Base-by-base conservation (phyloP, 2,797 vertebrate genomes). In the Erpetoichthys calabaricus region DNA sequence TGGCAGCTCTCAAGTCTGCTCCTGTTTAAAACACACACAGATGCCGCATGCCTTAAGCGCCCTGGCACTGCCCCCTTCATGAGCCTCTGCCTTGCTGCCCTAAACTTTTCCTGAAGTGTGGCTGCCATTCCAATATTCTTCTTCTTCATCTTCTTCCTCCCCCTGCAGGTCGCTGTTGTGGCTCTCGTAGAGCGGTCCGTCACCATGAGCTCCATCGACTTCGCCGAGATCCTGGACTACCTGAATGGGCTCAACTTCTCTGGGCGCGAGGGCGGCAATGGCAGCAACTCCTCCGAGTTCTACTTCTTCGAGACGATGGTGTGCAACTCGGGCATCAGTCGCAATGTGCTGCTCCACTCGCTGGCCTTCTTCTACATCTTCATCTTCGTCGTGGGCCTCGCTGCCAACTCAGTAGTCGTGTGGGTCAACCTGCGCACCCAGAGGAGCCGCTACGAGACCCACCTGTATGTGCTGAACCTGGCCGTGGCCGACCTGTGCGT, bases 361-460 rank as follows among this genome's bases (percentile, higher is more conserved):
- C 86, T 96, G 56, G 88, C 92, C 51, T 80, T 92, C 67, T 77
- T 95, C 60, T 95, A 93, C 72, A 82, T 87, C 1, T 95, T 98
- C 57, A 95, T 97, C 74, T 98, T 95, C 8, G 73, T 97, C 4
- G 70, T 91, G 0, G 95, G 95, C 45, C 74, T 94, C 64, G 80
- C 91, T 1, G 91, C 92, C 53, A 98, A 98, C 59, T 83, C 82
- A 0, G 80, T 96, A 61, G 93, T 98, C 63, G 86, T 98, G 43
- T 98, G 92, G 91, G 90, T 94, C 53, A 96, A 96, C 73, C 60
- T 94, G 42, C 90, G 91, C 5, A 86, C 90, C 3, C 90, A 89
- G 56, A 83, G 87, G 55, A 89, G 90, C 2, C 82, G 84, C 65
- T 86, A 91, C 0, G 92, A 94, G 78, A 95, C 91, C 0, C 94